Percentiles rank a stretch among this genome's conserved stretches.
phyloP scores from a whole-genome alignment of 2,888 invertebrate genomes.

The Yponomeuta evonymella region DNA sequence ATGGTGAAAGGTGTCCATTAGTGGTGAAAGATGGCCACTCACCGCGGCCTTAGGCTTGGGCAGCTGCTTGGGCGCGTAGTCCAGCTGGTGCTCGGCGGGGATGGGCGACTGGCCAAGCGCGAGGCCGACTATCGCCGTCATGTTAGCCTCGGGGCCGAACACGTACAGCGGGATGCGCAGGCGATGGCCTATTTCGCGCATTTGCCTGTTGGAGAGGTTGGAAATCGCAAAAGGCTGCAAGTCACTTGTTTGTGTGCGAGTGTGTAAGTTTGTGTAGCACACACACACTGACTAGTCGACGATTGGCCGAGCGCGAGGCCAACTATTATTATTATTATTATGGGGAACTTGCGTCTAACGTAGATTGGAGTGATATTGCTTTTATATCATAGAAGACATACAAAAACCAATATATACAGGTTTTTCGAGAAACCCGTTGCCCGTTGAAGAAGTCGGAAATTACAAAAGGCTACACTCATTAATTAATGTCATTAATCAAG shows the following conservation, averaged over 20 bases:
- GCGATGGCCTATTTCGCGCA: slow-evolving; percentile 91
- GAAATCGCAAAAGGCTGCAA: no score
- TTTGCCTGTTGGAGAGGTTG: slow-evolving; percentile 71
- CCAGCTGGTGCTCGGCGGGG: slow-evolving; percentile 80
- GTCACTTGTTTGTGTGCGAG: no score
- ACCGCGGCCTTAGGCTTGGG: slow-evolving; percentile 49
- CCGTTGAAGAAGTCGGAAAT: slow-evolving; percentile 36
- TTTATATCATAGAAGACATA: no score
- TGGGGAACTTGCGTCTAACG: no score
- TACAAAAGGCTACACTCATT: no score
- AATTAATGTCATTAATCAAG: no score
- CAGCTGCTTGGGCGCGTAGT: slow-evolving; percentile 70
- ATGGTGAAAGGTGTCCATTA: neutral
- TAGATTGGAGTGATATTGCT: no score
- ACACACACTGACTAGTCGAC: no score
- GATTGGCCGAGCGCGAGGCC: no score
- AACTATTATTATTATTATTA: no score
- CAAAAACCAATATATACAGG: no score
- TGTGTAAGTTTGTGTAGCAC: no score
- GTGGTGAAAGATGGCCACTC: slow-evolving; percentile 26
- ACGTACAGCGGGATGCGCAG: slow-evolving; percentile 95
- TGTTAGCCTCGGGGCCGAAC: slow-evolving; percentile 99
- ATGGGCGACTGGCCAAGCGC: slow-evolving; percentile 93
- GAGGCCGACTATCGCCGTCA: slow-evolving; percentile 99
- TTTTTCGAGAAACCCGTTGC: slow-evolving; percentile 45